Conservation (phyloP, 2,113 vertebrate genomes). For the Rostratula benghalensis region DNA sequence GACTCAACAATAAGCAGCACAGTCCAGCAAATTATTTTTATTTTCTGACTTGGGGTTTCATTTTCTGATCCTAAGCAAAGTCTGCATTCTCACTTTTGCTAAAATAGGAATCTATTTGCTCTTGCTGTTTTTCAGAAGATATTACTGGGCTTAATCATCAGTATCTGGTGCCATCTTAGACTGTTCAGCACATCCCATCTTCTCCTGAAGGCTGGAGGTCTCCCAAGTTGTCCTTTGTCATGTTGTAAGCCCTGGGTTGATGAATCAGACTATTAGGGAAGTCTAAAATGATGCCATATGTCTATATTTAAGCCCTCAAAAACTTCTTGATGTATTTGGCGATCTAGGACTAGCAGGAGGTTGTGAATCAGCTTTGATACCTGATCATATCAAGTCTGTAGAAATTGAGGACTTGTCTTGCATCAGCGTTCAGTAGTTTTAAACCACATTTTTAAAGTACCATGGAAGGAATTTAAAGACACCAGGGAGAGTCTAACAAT, state of each 20-base stretch:
- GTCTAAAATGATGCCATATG: background rate
- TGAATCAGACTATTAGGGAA: background rate
- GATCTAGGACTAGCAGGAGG: background rate
- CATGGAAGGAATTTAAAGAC: background rate
- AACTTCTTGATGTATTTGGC: background rate
- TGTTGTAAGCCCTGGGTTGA: background rate
- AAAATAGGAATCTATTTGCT: background rate
- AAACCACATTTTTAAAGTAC: background rate
- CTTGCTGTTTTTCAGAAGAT: background rate
- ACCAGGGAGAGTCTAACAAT: background rate
- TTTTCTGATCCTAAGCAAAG: background rate
- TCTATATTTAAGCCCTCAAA: background rate
- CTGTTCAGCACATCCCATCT: background rate
- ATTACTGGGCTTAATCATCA: background rate
- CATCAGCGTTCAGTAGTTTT: background rate
- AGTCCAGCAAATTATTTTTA: background rate
- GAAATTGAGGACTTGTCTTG: background rate
- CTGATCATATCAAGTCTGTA: background rate
- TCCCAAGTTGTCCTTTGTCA: background rate
- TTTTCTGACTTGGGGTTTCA: background rate
- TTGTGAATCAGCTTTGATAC: background rate
- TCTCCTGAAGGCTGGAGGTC: background rate
- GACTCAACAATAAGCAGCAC: background rate
- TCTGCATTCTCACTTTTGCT: background rate
- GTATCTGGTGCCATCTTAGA: background rate